phyloP scores from a whole-genome alignment of 1,140 invertebrate species.

The Forficula auricularia region DNA sequence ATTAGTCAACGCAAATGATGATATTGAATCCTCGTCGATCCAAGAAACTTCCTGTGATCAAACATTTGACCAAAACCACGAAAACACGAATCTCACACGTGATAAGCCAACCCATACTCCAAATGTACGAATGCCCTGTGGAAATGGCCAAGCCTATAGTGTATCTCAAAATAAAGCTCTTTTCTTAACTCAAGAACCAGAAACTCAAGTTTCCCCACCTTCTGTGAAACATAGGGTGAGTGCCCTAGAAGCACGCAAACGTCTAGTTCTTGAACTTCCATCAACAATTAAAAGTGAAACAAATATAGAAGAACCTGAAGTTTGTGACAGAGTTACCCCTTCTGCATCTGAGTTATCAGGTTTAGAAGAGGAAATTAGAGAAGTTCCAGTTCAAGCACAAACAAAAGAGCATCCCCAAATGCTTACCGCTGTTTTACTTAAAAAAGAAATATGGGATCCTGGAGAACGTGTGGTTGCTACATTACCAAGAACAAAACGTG shows the following conservation, averaged over 20 bases:
- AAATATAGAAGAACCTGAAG: slow-evolving; percentile 10
- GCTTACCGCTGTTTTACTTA: slow-evolving; percentile 26
- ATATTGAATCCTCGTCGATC: neutral
- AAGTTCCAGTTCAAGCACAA: slow-evolving; percentile 15
- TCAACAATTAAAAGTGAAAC: slow-evolving; percentile 35
- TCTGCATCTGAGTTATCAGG: slow-evolving; percentile 16
- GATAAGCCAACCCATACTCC: slow-evolving; percentile 17
- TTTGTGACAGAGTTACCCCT: slow-evolving; percentile 8
- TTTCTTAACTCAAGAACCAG: slow-evolving; percentile 21
- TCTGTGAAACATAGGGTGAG: slow-evolving; percentile 42
- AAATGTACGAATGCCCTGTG: slow-evolving; percentile 63
- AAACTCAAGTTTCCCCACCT: slow-evolving; percentile 30
- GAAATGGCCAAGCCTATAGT: slow-evolving; percentile 67
- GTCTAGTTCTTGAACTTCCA: slow-evolving; percentile 44
- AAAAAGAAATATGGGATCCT: slow-evolving; percentile 43
- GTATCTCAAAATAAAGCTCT: slow-evolving; percentile 78
- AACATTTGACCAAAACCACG: too few relatives aligned
- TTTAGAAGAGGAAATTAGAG: slow-evolving; percentile 16
- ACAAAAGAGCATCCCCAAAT: slow-evolving; percentile 15
- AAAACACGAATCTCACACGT: too few relatives aligned
- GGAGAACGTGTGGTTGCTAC: slow-evolving; percentile 24
- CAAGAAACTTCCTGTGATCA: neutral
- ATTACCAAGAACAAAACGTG: slow-evolving; percentile 12
- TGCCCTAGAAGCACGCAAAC: slow-evolving; percentile 39
- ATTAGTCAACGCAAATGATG: too few relatives aligned